phyloP scores from a whole-genome alignment of 2,888 invertebrate species.

The Xestoiulus laeticollis region DNA sequence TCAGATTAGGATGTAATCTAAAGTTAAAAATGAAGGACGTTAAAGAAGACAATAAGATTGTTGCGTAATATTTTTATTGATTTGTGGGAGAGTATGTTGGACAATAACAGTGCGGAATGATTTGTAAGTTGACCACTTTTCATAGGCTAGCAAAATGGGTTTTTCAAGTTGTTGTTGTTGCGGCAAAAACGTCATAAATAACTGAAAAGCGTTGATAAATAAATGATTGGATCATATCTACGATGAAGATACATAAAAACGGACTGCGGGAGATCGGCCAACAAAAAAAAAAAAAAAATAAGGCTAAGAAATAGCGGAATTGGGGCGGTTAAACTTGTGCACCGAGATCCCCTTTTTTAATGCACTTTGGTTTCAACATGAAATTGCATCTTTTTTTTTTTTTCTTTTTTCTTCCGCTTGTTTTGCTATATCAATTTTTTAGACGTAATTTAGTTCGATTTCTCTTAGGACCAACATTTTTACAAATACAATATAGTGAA shows the following conservation, averaged over 20 bases:
- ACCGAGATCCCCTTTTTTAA: not conserved
- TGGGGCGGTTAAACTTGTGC: no score
- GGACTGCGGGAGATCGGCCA: not conserved
- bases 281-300: not conserved
- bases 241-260: not conserved
- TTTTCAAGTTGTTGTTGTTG: not conserved
- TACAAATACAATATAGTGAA: not conserved
- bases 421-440: not conserved
- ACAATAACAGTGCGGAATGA: not conserved
- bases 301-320: no score
- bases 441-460: not conserved
- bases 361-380: not conserved
- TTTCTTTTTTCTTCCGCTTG: not conserved
- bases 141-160: not conserved
- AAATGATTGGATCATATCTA: not conserved
- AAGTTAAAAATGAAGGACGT: no score
- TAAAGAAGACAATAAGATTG: no score
- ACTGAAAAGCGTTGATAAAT: constrained; percentile 5
- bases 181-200: constrained; percentile 11
- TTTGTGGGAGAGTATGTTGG: no score
- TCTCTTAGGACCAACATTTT: not conserved
- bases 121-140: constrained; percentile 14
- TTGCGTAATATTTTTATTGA: no score
- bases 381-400: no score
- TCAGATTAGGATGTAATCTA: no score